Evolutionary conservation across 2,797 vertebrate species (phyloP).

Genomic region (Pygocentrus nattereri): DNA sequence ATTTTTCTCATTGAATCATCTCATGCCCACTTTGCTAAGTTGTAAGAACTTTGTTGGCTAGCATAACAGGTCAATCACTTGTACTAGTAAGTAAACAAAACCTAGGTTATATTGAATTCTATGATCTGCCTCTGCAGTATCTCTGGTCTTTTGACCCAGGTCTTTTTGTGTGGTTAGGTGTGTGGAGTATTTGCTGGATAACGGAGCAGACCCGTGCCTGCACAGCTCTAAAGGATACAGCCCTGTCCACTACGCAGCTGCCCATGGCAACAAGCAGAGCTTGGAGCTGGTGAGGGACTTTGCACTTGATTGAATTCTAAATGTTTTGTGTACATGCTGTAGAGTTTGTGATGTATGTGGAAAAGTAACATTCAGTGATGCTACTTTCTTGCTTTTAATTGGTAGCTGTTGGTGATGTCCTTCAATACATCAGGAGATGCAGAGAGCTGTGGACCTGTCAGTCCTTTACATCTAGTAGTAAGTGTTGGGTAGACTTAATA

Average conservation of each 20-base stretch:
- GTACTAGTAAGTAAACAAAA: not conserved
- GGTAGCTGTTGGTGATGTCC: slow-evolving; percentile 96
- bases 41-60: not conserved
- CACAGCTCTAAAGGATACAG: slow-evolving; percentile 96
- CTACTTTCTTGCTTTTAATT: not conserved
- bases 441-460: slow-evolving; percentile 93
- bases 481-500: slow-evolving; percentile 64
- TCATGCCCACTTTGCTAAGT: not conserved
- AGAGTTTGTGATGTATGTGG: not conserved
- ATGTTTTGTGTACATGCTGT: not conserved
- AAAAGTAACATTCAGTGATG: not conserved
- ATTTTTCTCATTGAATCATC: not conserved
- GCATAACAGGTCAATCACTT: not conserved
- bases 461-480: slow-evolving; percentile 97
- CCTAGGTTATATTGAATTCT: not conserved
- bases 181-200: slow-evolving; percentile 97
- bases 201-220: slow-evolving; percentile 94
- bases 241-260: slow-evolving; percentile 97
- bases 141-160: not conserved
- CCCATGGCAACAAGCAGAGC: slow-evolving; percentile 97
- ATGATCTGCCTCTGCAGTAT: not conserved
- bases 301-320: not conserved
- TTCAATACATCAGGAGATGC: slow-evolving; percentile 97
- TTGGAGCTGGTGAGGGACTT: slow-evolving; percentile 89
- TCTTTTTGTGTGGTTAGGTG: slow-evolving; percentile 76